phyloP scores from a whole-genome alignment of 2,113 vertebrate species.

The Cepphus grylle region DNA sequence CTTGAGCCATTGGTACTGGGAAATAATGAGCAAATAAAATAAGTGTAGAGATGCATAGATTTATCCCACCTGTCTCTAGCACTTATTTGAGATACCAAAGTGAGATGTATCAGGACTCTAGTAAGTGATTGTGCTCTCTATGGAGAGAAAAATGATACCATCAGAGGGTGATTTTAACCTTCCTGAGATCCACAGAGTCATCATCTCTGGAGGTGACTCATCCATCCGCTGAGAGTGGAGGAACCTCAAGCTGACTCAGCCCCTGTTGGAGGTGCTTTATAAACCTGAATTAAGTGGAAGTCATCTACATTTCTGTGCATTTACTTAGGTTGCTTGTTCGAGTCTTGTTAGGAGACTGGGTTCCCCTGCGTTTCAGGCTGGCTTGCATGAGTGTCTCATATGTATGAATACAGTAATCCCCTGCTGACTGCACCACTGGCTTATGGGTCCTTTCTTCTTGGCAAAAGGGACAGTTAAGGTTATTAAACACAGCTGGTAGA shows the following conservation, averaged over 20 bases:
- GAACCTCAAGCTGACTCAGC: neutral
- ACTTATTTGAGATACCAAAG: neutral
- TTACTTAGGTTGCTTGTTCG: neutral
- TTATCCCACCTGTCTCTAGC: neutral
- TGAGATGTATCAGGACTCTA: neutral
- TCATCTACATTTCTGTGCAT: neutral
- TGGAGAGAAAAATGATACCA: neutral
- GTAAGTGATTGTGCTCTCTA: neutral
- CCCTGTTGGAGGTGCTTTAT: neutral
- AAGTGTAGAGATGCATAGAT: neutral
- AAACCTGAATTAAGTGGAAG: neutral
- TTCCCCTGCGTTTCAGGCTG: neutral
- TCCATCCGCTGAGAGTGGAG: neutral
- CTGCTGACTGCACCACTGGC: neutral
- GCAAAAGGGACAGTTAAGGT: neutral
- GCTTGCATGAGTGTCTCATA: neutral
- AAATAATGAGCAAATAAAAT: neutral
- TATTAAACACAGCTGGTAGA: neutral
- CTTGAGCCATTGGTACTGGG: neutral
- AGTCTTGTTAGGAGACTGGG: neutral
- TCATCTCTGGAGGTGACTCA: neutral
- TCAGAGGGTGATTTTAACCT: neutral
- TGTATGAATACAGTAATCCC: neutral
- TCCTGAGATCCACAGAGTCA: accelerated
- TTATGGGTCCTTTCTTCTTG: neutral